These are phyloP conservation scores for Blastomussa wellsi DNA, from an alignment of 92 coral and sea anemone species.

Conservation along the genomic window DNA sequence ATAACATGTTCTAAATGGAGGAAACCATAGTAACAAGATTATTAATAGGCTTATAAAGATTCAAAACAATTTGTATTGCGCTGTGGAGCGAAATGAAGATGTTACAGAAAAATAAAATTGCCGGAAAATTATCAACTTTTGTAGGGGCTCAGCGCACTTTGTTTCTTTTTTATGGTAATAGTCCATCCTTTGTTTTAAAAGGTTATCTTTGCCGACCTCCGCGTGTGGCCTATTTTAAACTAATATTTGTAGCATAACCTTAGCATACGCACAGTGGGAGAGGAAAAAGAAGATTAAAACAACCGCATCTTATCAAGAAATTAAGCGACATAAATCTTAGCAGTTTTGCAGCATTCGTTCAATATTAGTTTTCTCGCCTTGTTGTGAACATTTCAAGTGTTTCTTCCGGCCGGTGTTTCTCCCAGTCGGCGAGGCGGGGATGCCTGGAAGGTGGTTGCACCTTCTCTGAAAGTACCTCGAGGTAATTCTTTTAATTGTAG, in stretches of 20 bases:
- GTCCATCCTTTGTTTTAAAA: not conserved
- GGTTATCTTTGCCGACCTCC: slow-evolving; percentile 32
- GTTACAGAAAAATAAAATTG: not conserved
- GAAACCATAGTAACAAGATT: not conserved
- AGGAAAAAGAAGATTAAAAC: slow-evolving; percentile 5
- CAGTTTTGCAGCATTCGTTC: slow-evolving; percentile 12
- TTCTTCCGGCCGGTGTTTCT: not conserved
- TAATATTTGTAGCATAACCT: not conserved
- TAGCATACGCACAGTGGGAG: slow-evolving; percentile 17
- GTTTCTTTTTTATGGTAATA: slow-evolving; percentile 4
- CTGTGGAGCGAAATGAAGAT: not conserved
- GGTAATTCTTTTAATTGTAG: slow-evolving; percentile 1
- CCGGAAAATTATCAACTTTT: slow-evolving; percentile 16
- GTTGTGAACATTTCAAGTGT: not conserved
- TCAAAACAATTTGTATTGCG: slow-evolving; percentile 5
- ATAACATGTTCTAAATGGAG: not conserved
- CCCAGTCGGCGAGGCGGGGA: not conserved
- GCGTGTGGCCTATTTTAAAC: slow-evolving; percentile 23
- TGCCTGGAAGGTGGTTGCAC: not conserved
- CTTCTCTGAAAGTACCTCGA: not conserved
- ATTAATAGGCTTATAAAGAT: not conserved
- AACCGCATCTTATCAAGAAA: not conserved
- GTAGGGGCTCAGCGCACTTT: not conserved
- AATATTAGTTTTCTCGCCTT: not conserved
- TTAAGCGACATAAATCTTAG: not conserved